phyloP scores from a whole-genome alignment of 2,888 invertebrate species.

The Marasmarcha lunaedactyla region DNA sequence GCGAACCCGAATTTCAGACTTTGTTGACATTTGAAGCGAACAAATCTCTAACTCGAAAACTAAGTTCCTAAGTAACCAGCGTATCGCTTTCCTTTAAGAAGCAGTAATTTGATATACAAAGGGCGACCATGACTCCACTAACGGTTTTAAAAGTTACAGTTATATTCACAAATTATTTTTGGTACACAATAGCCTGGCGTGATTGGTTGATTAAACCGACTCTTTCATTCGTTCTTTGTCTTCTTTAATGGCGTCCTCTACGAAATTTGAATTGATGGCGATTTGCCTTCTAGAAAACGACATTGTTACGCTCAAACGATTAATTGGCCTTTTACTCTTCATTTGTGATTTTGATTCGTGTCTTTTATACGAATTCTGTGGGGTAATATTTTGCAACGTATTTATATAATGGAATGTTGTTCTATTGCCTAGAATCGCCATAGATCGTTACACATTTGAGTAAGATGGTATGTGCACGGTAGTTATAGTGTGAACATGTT shows the following conservation, averaged over 20 bases:
- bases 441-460: too few relatives aligned
- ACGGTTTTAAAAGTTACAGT: conserved; percentile 9
- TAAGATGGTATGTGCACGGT: too few relatives aligned
- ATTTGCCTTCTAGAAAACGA: background rate
- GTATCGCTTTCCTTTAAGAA: conserved; percentile 14
- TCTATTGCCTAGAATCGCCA: too few relatives aligned
- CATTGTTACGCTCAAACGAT: background rate
- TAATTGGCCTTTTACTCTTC: background rate
- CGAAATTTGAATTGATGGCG: background rate
- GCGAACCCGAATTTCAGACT: background rate
- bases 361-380: background rate
- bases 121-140: conserved; percentile 17
- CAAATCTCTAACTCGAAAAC: conserved; percentile 13
- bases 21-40: conserved; percentile 14
- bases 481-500: too few relatives aligned
- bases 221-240: conserved; percentile 2
- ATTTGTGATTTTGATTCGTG: background rate
- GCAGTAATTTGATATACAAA: conserved; percentile 15
- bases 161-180: conserved; percentile 17
- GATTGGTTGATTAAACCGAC: conserved; percentile 13
- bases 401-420: too few relatives aligned
- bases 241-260: conserved; percentile 3
- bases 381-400: too few relatives aligned
- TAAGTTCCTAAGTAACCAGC: conserved; percentile 12
- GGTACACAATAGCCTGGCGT: conserved; percentile 15